Percentiles rank a stretch among this genome's conserved stretches.
Evolutionary conservation across 2,888 invertebrate species (phyloP).

Genomic region (Platycheirus rosarum): DNA sequence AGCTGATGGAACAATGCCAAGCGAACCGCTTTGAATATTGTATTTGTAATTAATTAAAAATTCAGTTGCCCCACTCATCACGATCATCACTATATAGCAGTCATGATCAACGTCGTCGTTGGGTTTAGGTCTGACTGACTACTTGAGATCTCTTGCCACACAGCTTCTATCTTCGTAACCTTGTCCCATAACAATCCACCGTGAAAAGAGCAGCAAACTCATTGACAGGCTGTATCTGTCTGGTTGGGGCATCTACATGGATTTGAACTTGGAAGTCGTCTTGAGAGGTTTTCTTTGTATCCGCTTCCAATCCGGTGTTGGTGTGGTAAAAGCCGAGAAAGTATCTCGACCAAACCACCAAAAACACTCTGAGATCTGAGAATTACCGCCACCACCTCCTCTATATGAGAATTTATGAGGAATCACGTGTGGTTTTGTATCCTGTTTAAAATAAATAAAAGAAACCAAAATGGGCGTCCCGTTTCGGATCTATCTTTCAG

Average conservation of each 20-base stretch:
- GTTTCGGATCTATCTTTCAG: conserved; percentile 34
- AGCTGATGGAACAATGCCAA: conserved; percentile 71
- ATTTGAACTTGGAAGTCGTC: conserved; percentile 33
- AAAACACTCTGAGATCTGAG: conserved; percentile 52
- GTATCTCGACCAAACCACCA: conserved; percentile 65
- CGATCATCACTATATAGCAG: conserved; percentile 36
- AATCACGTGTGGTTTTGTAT: conserved; percentile 57
- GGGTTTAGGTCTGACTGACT: conserved; percentile 38
- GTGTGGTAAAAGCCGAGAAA: conserved; percentile 65
- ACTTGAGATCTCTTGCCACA: conserved; percentile 60
- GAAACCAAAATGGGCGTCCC: conserved; percentile 60
- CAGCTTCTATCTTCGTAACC: conserved; percentile 69
- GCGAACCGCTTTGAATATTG: conserved; percentile 60
- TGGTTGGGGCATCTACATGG: conserved; percentile 12
- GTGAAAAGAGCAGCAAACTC: conserved; percentile 69
- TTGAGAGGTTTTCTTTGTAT: conserved; percentile 4
- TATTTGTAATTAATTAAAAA: conserved; percentile 69
- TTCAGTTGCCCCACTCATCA: conserved; percentile 65
- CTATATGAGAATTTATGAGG: conserved; percentile 64
- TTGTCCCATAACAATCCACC: conserved; percentile 70
- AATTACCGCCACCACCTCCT: not conserved
- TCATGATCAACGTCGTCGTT: conserved; percentile 44
- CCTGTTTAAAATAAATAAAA: conserved; percentile 48
- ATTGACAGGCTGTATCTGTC: conserved; percentile 39
- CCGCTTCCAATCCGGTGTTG: conserved; percentile 45